Percentiles rank a stretch among this genome's conserved stretches.
Conservation (phyloP, 2,113 vertebrate species). For the Tetraodon nigroviridis region DNA sequence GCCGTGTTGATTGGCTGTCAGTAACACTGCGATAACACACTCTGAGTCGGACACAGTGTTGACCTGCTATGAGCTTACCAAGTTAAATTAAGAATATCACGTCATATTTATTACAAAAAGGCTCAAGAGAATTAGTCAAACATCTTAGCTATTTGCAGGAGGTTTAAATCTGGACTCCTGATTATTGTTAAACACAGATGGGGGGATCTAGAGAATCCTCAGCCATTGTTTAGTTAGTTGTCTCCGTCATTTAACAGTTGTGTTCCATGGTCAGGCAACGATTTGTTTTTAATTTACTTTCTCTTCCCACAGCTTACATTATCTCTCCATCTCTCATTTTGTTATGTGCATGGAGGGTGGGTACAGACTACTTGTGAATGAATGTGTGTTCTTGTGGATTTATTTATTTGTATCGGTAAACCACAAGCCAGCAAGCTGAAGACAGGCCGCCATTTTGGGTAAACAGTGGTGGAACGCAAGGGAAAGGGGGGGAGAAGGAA, state of each 20-base stretch:
- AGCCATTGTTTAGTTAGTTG: slow-evolving; percentile 42
- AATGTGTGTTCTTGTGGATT: slow-evolving; percentile 43
- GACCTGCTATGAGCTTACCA: slow-evolving; percentile 23
- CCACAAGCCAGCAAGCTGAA: slow-evolving; percentile 50
- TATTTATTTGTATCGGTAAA: slow-evolving; percentile 66
- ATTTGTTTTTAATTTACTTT: slow-evolving; percentile 66
- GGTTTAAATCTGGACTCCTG: slow-evolving; percentile 16
- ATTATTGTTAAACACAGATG: slow-evolving; percentile 38
- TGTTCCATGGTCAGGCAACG: slow-evolving; percentile 35
- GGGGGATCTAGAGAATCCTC: slow-evolving; percentile 28
- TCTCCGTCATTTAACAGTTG: slow-evolving; percentile 41
- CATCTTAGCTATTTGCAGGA: slow-evolving; percentile 6
- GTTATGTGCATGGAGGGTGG: slow-evolving; percentile 27
- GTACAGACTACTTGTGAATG: slow-evolving; percentile 42
- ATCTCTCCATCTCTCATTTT: slow-evolving; percentile 55
- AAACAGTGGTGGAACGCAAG: slow-evolving; percentile 41
- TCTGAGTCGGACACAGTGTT: slow-evolving; percentile 37
- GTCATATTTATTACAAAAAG: slow-evolving; percentile 21
- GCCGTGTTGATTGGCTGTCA: slow-evolving; percentile 24
- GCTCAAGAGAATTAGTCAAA: slow-evolving; percentile 17
- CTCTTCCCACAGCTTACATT: slow-evolving; percentile 59
- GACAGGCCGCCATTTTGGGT: slow-evolving; percentile 32
- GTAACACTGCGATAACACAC: slow-evolving; percentile 43
- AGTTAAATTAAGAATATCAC: slow-evolving; percentile 29
- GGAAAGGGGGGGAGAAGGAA: neutral